Base-by-base conservation (phyloP, 2,888 invertebrate genomes). In the Lasioglossum oenotherae region DNA sequence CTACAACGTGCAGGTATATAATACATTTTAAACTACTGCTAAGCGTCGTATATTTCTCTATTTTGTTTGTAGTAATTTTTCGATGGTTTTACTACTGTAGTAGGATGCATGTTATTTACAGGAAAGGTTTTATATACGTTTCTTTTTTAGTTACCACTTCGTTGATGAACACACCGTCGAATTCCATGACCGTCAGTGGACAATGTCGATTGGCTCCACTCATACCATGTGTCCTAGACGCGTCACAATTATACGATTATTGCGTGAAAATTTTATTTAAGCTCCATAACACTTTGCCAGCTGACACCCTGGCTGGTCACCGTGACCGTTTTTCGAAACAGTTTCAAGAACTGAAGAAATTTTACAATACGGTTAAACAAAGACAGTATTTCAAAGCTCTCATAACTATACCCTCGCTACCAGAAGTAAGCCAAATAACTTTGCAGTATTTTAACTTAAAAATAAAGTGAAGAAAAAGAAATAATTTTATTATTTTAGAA, bases 311-410 rank as follows among this genome's bases (percentile, higher is more conserved):
- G 57, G 96, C 97, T 86, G 99, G 99, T 10, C 99, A 98, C 96
- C 97, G 98, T 80, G 97, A 97, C 89, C 97, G 99, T 87, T 99
- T 99, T 95, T 96, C 98, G 69, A 97, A 98, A 93, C 98, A 99
- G 93, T 99, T 99, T 95, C 97, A 97, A 92, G 97, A 97, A 93
- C 96, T 99, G 85, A 98, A 98, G 94, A 96, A 97, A 89, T 99
- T 99, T 96, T 99, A 99, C 95, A 97, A 98, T 93, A 98, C 97
- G 94, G 98, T 99, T 19, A 97, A 98, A 93, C 99, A 98, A 91
- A 96, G 99, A 91, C 99, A 99, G 95, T 99, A 99, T 96, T 99
- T 99, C 96, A 98, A 99, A 93, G 98, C 98, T 95, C 96, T 99
- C 74, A 98, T 99, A 85, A 98, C 98, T 79, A 97, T 99, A 90